Evolutionary conservation across 2,888 invertebrate genomes (phyloP), one percentile per base, ranked within the genome.

Genomic region (Agrotis clavis): DNA sequence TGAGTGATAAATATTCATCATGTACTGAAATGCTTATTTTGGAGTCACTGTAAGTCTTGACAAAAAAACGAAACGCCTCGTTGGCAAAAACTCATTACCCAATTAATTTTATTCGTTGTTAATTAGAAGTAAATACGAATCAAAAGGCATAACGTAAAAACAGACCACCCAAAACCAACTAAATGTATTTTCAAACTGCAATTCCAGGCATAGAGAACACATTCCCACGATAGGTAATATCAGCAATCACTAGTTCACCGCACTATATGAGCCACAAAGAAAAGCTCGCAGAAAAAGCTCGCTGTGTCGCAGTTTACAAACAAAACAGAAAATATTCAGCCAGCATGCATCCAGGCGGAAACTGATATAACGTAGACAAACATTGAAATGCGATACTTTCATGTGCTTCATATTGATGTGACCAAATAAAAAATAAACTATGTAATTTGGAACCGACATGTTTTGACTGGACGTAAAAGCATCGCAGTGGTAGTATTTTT

Each of bases 281-380:
- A 91, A 88, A 87, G 81, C 86, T 82, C 83, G 68, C 77, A 81
- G 82, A 88, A 89, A 88, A 90, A 89, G 81, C 86, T 87, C 79
- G 86, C 86, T 87, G 85, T 88, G 88, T 87, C 87, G 88, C 88
- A 87, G 72, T 61, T 73, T n/a, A 75, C 80, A 89, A 89, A 90
- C 88, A 88, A 86, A 86, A 85, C 79, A 87, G 86, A 86, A 87
- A 84, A 74, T 73, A 77, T 83, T 72, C 67, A 66, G 72, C 67
- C 60, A 66, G 70, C 67, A 63, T 77, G 61, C 80, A 81, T 63
- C 67, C 74, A 81, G 64, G 63, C 76, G 76, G 83, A 87, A 87
- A 88, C 87, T 86, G 91, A 91, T 90, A 90, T 83, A 84, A 80
- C 79, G 82, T 77, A 86, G 72, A 86, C 88, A 89, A 90, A 91